These are phyloP conservation scores for Polyommatus iphigenia DNA, from an alignment of 2,888 invertebrate genomes.

Conservation along the genomic window DNA sequence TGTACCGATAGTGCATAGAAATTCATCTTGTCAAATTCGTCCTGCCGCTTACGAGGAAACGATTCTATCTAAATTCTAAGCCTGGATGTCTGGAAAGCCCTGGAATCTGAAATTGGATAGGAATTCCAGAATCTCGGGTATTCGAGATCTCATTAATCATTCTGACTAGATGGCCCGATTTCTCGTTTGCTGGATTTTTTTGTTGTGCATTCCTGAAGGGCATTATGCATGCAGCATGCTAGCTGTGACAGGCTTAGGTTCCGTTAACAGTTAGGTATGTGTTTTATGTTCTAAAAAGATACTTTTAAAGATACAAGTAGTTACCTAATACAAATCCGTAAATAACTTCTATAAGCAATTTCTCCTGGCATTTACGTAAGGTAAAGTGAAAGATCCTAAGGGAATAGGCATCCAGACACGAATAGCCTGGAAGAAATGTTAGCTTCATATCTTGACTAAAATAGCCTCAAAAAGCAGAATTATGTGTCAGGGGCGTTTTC, in stretches of 20 bases:
- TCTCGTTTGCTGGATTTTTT: slow-evolving; percentile 37
- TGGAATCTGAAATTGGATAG: neutral
- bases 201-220: slow-evolving; percentile 42
- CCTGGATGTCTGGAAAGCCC: neutral
- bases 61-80: neutral
- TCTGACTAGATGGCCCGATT: neutral
- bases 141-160: slow-evolving; percentile 24
- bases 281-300: neutral
- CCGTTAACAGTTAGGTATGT: neutral
- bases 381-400: too few relatives aligned
- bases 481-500: neutral
- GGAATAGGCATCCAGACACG: too few relatives aligned
- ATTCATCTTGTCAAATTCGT: neutral
- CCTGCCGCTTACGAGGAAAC: neutral
- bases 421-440: neutral
- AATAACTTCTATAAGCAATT: too few relatives aligned
- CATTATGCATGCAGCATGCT: slow-evolving; percentile 39
- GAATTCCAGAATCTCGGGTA: neutral
- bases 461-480: neutral
- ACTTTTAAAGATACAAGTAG: too few relatives aligned
- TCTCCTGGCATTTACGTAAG: too few relatives aligned
- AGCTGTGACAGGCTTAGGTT: neutral
- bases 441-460: neutral
- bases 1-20: neutral
- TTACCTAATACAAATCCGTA: too few relatives aligned